Base-by-base conservation (phyloP, 1,140 invertebrate genomes). In the Elymnias hypermnestra region DNA sequence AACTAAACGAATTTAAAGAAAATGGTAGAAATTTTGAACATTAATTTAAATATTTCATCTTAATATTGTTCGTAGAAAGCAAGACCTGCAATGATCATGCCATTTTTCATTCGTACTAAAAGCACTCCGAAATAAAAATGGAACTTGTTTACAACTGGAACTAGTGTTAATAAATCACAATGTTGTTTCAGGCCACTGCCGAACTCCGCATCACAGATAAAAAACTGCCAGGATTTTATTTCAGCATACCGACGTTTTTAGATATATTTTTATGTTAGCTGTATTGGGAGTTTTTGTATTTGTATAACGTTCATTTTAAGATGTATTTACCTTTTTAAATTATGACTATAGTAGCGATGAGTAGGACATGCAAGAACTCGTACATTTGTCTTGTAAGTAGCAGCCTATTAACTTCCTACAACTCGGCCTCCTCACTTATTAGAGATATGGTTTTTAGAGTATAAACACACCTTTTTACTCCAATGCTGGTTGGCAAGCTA, bases 161-260 rank as follows among this genome's bases (percentile, higher is more conserved):
- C 35, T 22, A 29, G 17, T 31, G 17, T 46, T 31, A 47, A 38
- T 31, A 47, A 47, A 40, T 43, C 22, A 33, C 28, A 48, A 38
- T 46, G 38, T 47, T 57, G 37, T 82, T 73, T 25, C 71, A 81
- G 76, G 76, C 12, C 74, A 81, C 50, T 83, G 79, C 52, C 67
- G 79, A 22, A 83, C 76, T 1, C 76, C 79, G 29, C 76, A 83
- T 37, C 72, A 81, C 51, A 83, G 76, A 72, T 83, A 81, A 72
- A 69, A 36, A 36, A 36, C 33, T 36, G 33, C 33, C 33, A 36
- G 18, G 33, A 21, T 36, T 36, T 21, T 36, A 36, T 15, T 36
- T 15, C 33, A 15, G 17, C 9, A 36, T 12, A n/a, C 33, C 5
- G 8, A 21, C 15, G 18, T 19, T 36, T 36, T 36, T 36, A 21